A percentile compares a stretch with the other conserved stretches of the same genome.
phyloP scores from a whole-genome alignment of 1,140 invertebrate genomes.

The Batillaria attramentaria region DNA sequence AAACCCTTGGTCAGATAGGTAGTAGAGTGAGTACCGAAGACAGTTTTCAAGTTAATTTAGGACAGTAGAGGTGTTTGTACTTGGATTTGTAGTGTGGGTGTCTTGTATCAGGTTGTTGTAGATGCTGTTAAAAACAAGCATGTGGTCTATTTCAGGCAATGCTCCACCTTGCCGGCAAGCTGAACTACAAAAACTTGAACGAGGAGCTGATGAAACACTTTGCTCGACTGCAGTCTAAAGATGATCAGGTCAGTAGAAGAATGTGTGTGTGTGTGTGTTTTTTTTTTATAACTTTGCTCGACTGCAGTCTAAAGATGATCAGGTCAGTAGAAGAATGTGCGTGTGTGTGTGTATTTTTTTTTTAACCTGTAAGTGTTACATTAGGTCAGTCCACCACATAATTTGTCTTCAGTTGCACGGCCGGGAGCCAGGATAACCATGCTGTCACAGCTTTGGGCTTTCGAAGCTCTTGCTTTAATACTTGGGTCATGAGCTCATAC shows the following conservation, averaged over 20 bases:
- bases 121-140: neutral
- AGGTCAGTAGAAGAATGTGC: slow-evolving; percentile 72
- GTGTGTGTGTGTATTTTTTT: neutral
- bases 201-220: slow-evolving; percentile 97
- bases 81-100: neutral
- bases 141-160: slow-evolving; percentile 80
- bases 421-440: too few species aligned
- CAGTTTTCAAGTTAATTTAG: too few species aligned
- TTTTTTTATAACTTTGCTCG: slow-evolving; percentile 84
- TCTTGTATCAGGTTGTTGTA: neutral
- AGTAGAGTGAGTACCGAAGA: too few species aligned
- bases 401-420: too few species aligned
- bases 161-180: slow-evolving; percentile 93
- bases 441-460: too few species aligned
- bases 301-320: slow-evolving; percentile 93
- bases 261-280: neutral
- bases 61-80: slow-evolving; percentile 6
- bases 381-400: too few species aligned
- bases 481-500: too few species aligned
- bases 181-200: slow-evolving; percentile 98
- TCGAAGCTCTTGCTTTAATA: too few species aligned
- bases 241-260: slow-evolving; percentile 81
- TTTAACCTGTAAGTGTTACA: slow-evolving; percentile 78
- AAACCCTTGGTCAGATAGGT: too few species aligned
- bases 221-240: slow-evolving; percentile 93